phyloP scores from a whole-genome alignment of 1,140 invertebrate species.

The Saccostrea glomerata region DNA sequence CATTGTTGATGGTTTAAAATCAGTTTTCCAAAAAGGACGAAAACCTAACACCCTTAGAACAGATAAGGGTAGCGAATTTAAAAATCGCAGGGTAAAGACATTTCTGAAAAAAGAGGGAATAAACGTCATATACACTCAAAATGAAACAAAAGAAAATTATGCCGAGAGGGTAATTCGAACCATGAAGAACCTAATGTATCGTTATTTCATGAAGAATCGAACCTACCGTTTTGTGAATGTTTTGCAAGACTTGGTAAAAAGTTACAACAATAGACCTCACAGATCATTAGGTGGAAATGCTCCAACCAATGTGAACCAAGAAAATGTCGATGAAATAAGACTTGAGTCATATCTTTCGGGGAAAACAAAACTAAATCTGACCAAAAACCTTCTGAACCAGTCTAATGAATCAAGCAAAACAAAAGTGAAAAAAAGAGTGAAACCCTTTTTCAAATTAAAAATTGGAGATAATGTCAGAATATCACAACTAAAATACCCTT shows the following conservation, averaged over 20 bases:
- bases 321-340: background rate
- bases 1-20: conserved; percentile 15
- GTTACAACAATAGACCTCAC: background rate
- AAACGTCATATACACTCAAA: background rate
- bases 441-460: conserved; percentile 40
- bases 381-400: background rate
- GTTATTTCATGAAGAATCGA: conserved; percentile 24
- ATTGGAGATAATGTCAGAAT: conserved; percentile 49
- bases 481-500: conserved; percentile 34
- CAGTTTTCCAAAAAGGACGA: background rate
- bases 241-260: conserved; percentile 20
- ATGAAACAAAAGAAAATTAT: conserved; percentile 27
- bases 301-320: background rate
- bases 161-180: conserved; percentile 33
- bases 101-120: background rate
- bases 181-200: conserved; percentile 26
- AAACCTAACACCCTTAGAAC: background rate
- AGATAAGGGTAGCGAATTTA: conserved; percentile 10
- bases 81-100: background rate
- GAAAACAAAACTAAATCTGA: background rate
- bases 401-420: background rate
- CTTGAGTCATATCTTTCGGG: background rate
- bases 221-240: background rate
- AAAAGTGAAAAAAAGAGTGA: background rate
- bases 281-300: background rate